Conservation (phyloP, 2,797 vertebrate genomes). For the Ptychobarbus kaznakovi region DNA sequence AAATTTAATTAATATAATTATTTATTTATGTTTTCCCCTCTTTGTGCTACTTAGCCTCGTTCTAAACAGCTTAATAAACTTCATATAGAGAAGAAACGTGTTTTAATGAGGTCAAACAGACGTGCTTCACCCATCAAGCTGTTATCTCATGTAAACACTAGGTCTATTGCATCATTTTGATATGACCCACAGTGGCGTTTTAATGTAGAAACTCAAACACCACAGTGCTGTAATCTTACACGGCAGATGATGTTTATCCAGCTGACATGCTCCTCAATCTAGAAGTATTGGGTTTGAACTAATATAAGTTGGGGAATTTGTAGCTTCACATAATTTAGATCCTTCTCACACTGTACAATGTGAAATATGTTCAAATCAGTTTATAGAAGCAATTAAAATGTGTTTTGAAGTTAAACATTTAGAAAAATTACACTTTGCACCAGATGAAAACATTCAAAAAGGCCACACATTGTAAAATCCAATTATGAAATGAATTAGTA, state of each 20-base stretch:
- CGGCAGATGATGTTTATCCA: constrained; percentile 1
- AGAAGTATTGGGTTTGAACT: not conserved
- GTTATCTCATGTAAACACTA: constrained; percentile 21
- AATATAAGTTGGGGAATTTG: not conserved
- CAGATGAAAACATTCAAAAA: not conserved
- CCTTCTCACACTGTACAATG: not conserved
- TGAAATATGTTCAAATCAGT: not conserved
- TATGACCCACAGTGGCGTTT: constrained; percentile 30
- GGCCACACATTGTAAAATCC: constrained; percentile 1
- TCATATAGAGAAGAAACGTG: constrained; percentile 45
- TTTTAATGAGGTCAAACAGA: constrained; percentile 38
- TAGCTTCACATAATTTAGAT: not conserved
- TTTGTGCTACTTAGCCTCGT: constrained; percentile 59
- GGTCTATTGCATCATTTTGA: constrained; percentile 38
- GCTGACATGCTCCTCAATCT: not conserved
- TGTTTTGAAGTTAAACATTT: not conserved
- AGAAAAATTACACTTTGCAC: not conserved
- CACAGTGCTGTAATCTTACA: constrained; percentile 9
- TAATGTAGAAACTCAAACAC: constrained; percentile 11
- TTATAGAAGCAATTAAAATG: not conserved
- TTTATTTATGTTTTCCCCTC: constrained; percentile 77
- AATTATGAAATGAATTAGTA: not conserved
- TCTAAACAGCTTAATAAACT: constrained; percentile 66
- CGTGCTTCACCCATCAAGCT: constrained; percentile 19
- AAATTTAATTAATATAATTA: constrained; percentile 72